Evolutionary conservation across 1,140 invertebrate genomes (phyloP), one percentile per base, ranked within the genome.

Genomic region (Varroa destructor): DNA sequence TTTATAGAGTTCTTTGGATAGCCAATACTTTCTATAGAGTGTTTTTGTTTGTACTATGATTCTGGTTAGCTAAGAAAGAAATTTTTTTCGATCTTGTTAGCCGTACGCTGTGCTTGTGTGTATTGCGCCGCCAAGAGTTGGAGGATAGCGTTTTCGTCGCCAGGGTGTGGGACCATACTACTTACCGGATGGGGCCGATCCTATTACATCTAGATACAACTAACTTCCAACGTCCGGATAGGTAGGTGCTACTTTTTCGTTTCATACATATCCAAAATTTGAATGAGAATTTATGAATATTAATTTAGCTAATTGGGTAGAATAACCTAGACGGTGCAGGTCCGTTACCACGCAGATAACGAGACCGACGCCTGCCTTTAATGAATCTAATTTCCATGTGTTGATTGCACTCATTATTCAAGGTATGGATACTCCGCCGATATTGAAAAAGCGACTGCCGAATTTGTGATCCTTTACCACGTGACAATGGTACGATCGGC

Each of bases 391-490:
- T 25, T 25, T 25, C 12, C 14, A 67, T 67, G 12, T 37, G 12
- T 37, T 46, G 61, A 67, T 25, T 46, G 57, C 57, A 36, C 12
- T 6, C 12, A 12, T 58, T 42, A 3, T 12, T 6, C 74, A 51
- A 56, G 72, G 10, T 78, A 78, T 71, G 79, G 79, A 5, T 80
- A 80, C 73, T 80, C 79, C 74, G 79, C 79, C 58, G 79, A 80
- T 72, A 74, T 79, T 2, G 78, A 76, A 67, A 51, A 25, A 80
- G 80, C 75, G 73, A 80, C 70, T 80, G 79, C 74, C 74, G 78
- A 61, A 74, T 80, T 71, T 80, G 79, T 74, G 58, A 78, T 51
- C 78, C 78, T 14, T n/a, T 75, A 14, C 61, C 61, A 10, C 61
- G 61, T 36, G 74, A 74, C 54, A 73, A 74, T 42, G 75, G 74